A percentile compares a stretch with the other conserved stretches of the same genome.
These are phyloP conservation scores for Acanthornis magna DNA, from an alignment of 2,797 vertebrate genomes.

Conservation along the genomic window DNA sequence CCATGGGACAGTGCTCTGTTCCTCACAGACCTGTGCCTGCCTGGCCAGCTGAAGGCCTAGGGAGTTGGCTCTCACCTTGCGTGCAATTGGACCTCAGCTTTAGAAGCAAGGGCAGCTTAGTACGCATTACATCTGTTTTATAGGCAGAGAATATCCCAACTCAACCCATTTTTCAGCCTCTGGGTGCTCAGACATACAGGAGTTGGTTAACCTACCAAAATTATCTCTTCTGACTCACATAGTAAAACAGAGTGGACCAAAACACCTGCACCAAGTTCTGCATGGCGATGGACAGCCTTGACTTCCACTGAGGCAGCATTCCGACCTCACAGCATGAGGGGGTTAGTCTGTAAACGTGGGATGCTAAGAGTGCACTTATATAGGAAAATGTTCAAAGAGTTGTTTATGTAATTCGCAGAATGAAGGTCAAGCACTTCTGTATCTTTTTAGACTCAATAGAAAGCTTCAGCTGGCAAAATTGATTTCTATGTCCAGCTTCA, in stretches of 20 bases:
- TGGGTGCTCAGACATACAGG: neutral
- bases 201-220: neutral
- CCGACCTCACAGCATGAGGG: neutral
- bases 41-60: neutral
- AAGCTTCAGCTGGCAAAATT: neutral
- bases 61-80: neutral
- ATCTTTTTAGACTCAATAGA: neutral
- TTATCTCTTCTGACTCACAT: accelerated
- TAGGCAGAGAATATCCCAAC: neutral
- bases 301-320: neutral
- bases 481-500: neutral
- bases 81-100: neutral
- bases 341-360: neutral
- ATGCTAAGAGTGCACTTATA: neutral
- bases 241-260: neutral
- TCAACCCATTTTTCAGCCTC: neutral
- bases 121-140: neutral
- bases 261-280: neutral
- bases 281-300: neutral
- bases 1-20: neutral
- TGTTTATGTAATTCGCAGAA: neutral
- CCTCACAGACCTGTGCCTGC: neutral
- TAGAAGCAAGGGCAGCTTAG: neutral
- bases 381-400: neutral
- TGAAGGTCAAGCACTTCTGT: neutral